Evolutionary conservation across 2,797 vertebrate genomes (phyloP).

Genomic region (Propithecus perrieri): DNA sequence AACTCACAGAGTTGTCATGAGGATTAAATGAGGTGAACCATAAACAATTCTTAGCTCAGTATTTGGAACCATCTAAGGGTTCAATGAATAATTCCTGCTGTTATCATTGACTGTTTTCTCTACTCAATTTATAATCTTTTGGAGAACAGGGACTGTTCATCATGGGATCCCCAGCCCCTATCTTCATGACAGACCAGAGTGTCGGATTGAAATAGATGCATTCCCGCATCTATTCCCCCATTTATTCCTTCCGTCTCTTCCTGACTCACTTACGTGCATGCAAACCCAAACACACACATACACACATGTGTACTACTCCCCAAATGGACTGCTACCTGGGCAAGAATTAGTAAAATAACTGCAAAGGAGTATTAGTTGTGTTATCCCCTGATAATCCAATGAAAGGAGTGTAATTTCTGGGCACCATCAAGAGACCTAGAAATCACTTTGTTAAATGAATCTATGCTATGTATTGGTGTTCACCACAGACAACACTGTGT

Average conservation of each 20-base stretch:
- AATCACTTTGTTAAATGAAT: background rate
- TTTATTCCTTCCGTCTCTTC: background rate
- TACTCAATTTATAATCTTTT: background rate
- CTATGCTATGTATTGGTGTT: background rate
- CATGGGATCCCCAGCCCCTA: background rate
- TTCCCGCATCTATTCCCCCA: background rate
- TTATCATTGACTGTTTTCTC: background rate
- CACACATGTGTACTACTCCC: too few relatives aligned
- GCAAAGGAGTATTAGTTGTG: background rate
- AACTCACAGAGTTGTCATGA: background rate
- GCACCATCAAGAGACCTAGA: background rate
- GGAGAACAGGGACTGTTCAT: background rate
- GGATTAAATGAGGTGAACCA: background rate
- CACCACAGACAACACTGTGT: background rate
- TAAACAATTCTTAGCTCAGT: background rate
- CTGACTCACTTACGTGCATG: background rate
- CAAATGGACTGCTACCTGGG: background rate
- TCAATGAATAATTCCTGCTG: background rate
- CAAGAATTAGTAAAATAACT: constrained; percentile 25
- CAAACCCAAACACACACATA: background rate
- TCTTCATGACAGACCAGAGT: background rate
- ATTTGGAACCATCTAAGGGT: background rate
- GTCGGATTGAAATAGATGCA: background rate
- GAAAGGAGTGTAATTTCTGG: background rate
- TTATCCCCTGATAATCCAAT: background rate